Base-by-base conservation (phyloP, 2,888 invertebrate species). In the Trilocha varians region DNA sequence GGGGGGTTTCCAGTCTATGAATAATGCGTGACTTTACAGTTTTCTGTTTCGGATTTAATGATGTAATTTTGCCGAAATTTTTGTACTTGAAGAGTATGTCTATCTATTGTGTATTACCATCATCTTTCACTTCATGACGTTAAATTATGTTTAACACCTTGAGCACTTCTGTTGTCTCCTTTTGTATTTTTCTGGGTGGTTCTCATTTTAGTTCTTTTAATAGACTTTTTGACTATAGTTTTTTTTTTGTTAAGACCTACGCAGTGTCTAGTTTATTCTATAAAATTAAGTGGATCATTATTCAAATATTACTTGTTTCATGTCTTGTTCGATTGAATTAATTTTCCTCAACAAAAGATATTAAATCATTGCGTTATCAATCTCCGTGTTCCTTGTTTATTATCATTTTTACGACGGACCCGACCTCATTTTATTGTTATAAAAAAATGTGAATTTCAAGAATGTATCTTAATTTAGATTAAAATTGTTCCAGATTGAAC, bases 401-500 rank as follows among this genome's bases (percentile, higher is more conserved):
- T 32, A 34, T 13, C 17, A 35, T 13, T 38, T 36, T 42, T 38
- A 42, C 34, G 32, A 32, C 13, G 18, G 15, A 33, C 33, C 3
- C 36, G 36, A 39, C 32, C 35, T 36, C 5, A 39, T 32, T 38
- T 46, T 9, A 13, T 25, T 35, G 15, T n/a, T 35, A 25, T 25
- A 38, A 34, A 16, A 34, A 34, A 32, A 16, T 15, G 14, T 32
- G 5, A 15, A 16, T 33, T 32, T 17, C 16, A 34, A 32, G 32
- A 16, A 42, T n/a, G 8, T 25, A 32, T 32, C 34, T 34, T 42
- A 42, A 38, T 38, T 38, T 35, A 32, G 34, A 38, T 32, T 5
- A 43, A 45, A 40, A 38, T 59, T 53, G 82, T 82, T 83, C 38
- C 82, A 83, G 83, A 77, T 80, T 59, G 66, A 55, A 62, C 65